phyloP scores from a whole-genome alignment of 1,140 invertebrate genomes.

The Rhyacophila brunnea region DNA sequence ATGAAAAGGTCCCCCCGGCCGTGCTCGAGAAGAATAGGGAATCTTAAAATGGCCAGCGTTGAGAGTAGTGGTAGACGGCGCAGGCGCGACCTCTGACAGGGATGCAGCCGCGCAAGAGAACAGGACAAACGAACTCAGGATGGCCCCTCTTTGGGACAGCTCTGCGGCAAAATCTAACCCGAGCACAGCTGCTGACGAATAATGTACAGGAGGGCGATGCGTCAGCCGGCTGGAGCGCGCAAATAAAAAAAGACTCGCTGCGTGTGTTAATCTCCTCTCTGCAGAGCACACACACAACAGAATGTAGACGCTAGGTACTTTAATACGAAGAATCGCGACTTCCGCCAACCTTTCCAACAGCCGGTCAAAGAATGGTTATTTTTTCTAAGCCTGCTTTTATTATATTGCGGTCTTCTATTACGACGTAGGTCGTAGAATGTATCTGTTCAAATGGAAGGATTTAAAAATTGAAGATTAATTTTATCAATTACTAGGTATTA shows the following conservation, averaged over 20 bases:
- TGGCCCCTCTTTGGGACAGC: slow-evolving; percentile 3
- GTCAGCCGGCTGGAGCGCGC: not conserved
- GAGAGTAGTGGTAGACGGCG: not conserved
- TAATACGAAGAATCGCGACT: too few species aligned
- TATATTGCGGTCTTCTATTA: too few species aligned
- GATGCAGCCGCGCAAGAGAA: not conserved
- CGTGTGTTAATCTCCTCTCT: not conserved
- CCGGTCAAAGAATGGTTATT: too few species aligned
- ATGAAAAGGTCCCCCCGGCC: not conserved
- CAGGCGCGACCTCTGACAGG: not conserved
- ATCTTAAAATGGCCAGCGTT: not conserved
- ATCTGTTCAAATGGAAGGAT: too few species aligned
- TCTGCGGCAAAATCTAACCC: not conserved
- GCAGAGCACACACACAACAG: not conserved
- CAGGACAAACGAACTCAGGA: not conserved
- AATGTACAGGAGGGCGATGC: not conserved
- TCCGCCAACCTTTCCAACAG: too few species aligned
- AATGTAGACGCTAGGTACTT: too few species aligned
- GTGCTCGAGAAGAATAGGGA: not conserved
- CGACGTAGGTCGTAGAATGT: too few species aligned
- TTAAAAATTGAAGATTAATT: too few species aligned
- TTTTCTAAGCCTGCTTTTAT: too few species aligned
- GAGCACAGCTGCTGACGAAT: too few species aligned
- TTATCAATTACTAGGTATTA: too few species aligned
- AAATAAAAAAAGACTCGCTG: not conserved